These are phyloP conservation scores for Catharus fuscescens DNA, from an alignment of 2,113 vertebrate species.

Conservation along the genomic window DNA sequence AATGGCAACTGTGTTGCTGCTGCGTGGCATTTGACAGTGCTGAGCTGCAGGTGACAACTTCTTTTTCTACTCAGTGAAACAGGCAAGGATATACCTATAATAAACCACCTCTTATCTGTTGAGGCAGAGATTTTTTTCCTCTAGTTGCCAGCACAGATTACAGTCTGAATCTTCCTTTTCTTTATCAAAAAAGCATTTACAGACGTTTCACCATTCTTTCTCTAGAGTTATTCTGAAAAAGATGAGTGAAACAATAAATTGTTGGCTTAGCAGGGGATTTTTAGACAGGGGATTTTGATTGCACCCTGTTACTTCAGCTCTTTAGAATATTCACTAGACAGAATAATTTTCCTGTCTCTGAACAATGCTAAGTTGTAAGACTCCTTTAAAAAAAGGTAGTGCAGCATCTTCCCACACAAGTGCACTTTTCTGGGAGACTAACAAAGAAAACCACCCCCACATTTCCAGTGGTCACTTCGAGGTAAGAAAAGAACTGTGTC, in stretches of 20 bases:
- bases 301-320: slow-evolving; percentile 29
- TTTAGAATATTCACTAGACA: slow-evolving; percentile 59
- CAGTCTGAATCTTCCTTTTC: not conserved
- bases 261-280: not conserved
- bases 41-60: not conserved
- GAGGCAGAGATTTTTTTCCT: not conserved
- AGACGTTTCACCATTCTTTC: not conserved
- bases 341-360: slow-evolving; percentile 52
- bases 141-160: not conserved
- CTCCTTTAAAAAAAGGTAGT: slow-evolving; percentile 9
- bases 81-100: not conserved
- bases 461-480: not conserved
- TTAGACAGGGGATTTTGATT: not conserved
- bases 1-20: not conserved
- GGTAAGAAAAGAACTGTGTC: not conserved
- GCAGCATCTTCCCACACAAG: not conserved
- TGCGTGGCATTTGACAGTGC: not conserved
- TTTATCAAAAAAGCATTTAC: not conserved
- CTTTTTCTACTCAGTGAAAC: not conserved
- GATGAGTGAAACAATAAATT: not conserved
- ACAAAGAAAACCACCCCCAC: not conserved
- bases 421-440: not conserved
- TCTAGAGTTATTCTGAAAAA: not conserved
- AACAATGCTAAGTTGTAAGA: slow-evolving; percentile 23
- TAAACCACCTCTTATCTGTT: not conserved